Evolutionary conservation across 92 coral and sea anemone species (phyloP).

Genomic region (Porites divaricata): DNA sequence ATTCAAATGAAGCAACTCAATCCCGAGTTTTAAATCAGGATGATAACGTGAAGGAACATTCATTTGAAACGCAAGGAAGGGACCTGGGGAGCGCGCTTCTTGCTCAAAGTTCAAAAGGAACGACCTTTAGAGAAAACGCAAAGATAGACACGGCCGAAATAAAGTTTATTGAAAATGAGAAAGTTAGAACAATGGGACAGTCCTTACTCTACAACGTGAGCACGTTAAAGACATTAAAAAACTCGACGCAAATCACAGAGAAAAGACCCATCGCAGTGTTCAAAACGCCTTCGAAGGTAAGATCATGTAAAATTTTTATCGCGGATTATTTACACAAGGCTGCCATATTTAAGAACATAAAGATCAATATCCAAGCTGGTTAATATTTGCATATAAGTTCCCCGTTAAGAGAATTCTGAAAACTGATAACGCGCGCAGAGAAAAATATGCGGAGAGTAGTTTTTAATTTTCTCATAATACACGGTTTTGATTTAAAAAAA

Average conservation of each 20-base stretch:
- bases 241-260: constrained; percentile 20
- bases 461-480: constrained; percentile 15
- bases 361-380: constrained; percentile 28
- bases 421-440: constrained; percentile 18
- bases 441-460: constrained; percentile 32
- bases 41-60: constrained; percentile 7
- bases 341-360: constrained; percentile 15
- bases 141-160: constrained; percentile 11
- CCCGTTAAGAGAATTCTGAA: constrained; percentile 10
- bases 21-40: neutral
- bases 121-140: neutral
- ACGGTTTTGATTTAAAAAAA: constrained; percentile 19
- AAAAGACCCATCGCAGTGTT: constrained; percentile 2
- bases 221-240: constrained; percentile 1
- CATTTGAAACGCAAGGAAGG: neutral
- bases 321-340: constrained; percentile 25
- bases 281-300: constrained; percentile 39
- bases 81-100: neutral
- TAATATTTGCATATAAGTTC: constrained; percentile 50
- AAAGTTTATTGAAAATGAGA: constrained; percentile 35
- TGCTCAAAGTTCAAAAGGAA: neutral
- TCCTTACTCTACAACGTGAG: constrained; percentile 33
- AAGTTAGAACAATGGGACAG: constrained; percentile 32
- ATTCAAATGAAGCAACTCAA: constrained; percentile 38
- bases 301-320: constrained; percentile 5